Conservation (phyloP, 2,113 vertebrate species). For the Recurvirostra avosetta region DNA sequence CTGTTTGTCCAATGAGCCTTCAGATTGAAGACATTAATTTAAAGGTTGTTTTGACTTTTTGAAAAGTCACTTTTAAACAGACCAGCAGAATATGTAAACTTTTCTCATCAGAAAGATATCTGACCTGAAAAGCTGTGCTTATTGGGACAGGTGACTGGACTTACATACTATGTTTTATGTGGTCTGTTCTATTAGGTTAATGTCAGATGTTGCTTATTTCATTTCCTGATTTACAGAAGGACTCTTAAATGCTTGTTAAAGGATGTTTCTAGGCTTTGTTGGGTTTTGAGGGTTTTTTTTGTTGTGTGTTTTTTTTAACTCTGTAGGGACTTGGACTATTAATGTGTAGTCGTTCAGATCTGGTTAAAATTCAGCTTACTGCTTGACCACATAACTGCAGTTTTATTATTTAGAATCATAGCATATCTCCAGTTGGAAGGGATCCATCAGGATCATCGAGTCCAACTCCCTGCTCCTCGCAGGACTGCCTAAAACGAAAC, state of each 20-base stretch:
- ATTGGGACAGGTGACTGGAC: neutral
- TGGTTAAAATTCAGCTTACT: neutral
- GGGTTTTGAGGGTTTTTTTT: neutral
- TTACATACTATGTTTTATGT: neutral
- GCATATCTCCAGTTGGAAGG: neutral
- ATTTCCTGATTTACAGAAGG: neutral
- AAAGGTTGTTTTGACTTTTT: constrained; percentile 29
- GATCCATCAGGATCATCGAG: neutral
- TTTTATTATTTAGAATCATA: neutral
- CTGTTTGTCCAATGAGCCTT: neutral
- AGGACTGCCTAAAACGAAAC: neutral
- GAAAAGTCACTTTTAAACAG: constrained; percentile 28
- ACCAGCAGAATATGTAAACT: constrained; percentile 50
- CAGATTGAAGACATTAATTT: constrained; percentile 4
- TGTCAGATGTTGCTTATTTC: neutral
- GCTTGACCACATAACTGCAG: neutral
- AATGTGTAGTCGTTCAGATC: neutral
- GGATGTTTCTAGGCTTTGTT: neutral
- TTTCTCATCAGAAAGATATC: neutral
- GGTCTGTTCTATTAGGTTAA: neutral
- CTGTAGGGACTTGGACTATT: neutral
- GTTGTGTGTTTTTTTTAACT: neutral
- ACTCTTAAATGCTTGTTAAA: neutral
- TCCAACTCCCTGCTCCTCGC: neutral
- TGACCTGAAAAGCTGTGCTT: constrained; percentile 20